A percentile compares a stretch with the other conserved stretches of the same genome.
phyloP scores from a whole-genome alignment of 2,888 invertebrate species.

The Spisula subtruncata region DNA sequence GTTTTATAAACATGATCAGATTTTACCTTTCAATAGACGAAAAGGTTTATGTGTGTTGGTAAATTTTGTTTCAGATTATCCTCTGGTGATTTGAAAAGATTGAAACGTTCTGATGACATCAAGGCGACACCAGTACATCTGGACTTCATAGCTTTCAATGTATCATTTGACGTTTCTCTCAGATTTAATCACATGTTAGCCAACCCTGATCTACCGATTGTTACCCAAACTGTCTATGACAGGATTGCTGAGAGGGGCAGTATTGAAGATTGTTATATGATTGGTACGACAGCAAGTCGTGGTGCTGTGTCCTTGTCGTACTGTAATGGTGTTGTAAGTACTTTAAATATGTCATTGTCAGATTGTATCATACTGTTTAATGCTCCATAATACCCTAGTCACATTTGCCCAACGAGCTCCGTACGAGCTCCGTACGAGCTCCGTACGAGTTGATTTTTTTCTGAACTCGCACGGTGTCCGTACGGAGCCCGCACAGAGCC shows the following conservation, averaged over 20 bases:
- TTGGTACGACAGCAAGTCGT: neutral
- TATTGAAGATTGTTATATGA: constrained; percentile 25
- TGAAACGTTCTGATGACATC: neutral
- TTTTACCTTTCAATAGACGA: neutral
- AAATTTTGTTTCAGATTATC: neutral
- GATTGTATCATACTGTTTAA: too few relatives aligned
- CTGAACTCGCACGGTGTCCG: too few relatives aligned
- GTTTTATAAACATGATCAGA: neutral
- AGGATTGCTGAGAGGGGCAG: neutral
- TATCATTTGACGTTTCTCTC: neutral
- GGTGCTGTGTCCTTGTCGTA: neutral
- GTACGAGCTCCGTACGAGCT: too few relatives aligned
- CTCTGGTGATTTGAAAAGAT: neutral
- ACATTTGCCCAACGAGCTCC: too few relatives aligned
- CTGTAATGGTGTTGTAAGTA: constrained; percentile 9
- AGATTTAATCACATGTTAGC: neutral
- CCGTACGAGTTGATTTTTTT: too few relatives aligned
- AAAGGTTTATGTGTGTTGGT: neutral
- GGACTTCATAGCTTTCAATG: neutral
- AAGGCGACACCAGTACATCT: neutral
- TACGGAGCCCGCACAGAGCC: too few relatives aligned
- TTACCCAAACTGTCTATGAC: neutral
- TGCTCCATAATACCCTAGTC: too few relatives aligned
- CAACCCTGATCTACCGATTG: neutral
- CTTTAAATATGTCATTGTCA: too few relatives aligned